Evolutionary conservation across 1,140 invertebrate species (phyloP), one percentile per base, ranked within the genome.

Genomic region (Eciton burchellii): DNA sequence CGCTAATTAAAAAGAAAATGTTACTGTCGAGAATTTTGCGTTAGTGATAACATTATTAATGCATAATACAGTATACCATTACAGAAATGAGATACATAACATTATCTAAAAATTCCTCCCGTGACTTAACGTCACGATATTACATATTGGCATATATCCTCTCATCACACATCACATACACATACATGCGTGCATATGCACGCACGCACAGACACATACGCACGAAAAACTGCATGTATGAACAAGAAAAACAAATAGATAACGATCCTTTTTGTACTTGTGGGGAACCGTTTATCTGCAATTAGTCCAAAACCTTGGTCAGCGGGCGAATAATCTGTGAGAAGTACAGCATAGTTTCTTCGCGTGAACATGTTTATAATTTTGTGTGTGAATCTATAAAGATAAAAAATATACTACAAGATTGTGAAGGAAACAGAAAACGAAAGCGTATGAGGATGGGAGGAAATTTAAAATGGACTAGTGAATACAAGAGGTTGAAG

Each of bases 21-120:
- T 84, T 82, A 76, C 82, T 87, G 86, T 86, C 81, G 66, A 90
- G 60, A 87, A 83, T 89, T 81, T 84, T 86, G 77, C 83, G 83
- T 90, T 89, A 87, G 83, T 90, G 84, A 88, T 73, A 88, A 86
- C 70, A 90, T 91, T 92, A 92, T 92, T 92, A 90, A 91, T 87
- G 89, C 91, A 90, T 92, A 91, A 92, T 91, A 90, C 91, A 90
- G 88, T 88, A 90, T 88, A 86, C 68, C 84, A 47, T 89, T 90
- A 82, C 90, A 91, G 86, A 76, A 91, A 90, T 84, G 84, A 88
- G 85, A 90, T 85, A 84, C 84, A 81, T 88, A 89, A 89, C 82
- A 66, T 63, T 83, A 73, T 52, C 56, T 88, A 81, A 88, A 88
- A 88, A 81, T 79, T 59, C 57, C 57, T 74, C 24, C 63, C 72